Conservation (phyloP, 2,797 vertebrate species). For the Sebastes cheni region DNA sequence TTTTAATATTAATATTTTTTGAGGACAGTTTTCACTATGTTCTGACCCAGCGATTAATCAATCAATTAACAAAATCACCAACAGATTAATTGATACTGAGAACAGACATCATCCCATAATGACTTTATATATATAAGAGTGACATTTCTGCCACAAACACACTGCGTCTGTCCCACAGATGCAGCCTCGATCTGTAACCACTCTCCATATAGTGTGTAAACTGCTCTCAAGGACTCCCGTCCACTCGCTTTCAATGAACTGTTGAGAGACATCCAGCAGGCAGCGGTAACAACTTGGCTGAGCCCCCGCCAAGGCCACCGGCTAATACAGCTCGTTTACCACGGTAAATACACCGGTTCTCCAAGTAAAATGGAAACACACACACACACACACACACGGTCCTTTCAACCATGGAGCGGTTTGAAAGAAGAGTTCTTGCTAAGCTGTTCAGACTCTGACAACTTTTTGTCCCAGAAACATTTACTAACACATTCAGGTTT, state of each 20-base stretch:
- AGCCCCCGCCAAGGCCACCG: conserved; percentile 63
- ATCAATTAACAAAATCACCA: neutral
- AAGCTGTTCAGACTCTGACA: neutral
- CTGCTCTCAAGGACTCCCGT: conserved; percentile 73
- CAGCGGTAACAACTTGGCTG: conserved; percentile 58
- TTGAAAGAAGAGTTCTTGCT: conserved; percentile 15
- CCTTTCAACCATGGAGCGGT: conserved; percentile 22
- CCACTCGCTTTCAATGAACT: conserved; percentile 70
- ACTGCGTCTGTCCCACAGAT: neutral
- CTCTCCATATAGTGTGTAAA: conserved; percentile 70
- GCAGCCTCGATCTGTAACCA: conserved; percentile 36
- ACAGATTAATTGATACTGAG: neutral
- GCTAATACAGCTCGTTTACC: conserved; percentile 67
- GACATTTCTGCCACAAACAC: neutral
- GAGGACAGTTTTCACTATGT: too few relatives aligned
- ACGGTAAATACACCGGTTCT: conserved; percentile 57
- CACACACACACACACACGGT: conserved; percentile 20
- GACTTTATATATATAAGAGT: neutral
- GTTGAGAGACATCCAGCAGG: conserved; percentile 75
- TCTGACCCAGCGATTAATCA: neutral
- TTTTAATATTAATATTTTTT: neutral
- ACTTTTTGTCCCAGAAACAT: neutral
- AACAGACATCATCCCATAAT: neutral
- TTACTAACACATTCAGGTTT: neutral
- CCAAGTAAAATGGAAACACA: conserved; percentile 68